These are phyloP conservation scores for Frankliniella fusca DNA, from an alignment of 2,888 invertebrate genomes.

Conservation along the genomic window DNA sequence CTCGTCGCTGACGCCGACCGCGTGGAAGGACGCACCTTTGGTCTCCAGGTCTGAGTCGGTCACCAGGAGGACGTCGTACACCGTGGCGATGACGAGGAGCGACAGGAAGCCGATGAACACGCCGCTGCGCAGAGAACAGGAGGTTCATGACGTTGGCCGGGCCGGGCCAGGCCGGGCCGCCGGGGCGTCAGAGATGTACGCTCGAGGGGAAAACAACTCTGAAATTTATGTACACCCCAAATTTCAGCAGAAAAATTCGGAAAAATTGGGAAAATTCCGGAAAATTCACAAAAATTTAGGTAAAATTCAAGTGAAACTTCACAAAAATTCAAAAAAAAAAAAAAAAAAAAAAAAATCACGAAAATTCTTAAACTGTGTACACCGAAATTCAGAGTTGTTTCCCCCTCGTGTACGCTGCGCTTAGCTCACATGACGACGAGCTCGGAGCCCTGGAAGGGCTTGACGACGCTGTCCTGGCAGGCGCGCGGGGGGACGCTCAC, in stretches of 20 bases:
- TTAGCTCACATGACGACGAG: constrained; percentile 50
- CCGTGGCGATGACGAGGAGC: constrained; percentile 50
- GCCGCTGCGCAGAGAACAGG: constrained; percentile 47
- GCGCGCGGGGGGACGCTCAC: constrained; percentile 40
- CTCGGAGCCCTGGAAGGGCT: constrained; percentile 45
- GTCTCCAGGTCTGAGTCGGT: constrained; percentile 43
- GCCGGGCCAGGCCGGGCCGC: constrained; percentile 48
- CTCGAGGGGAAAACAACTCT: too few species aligned
- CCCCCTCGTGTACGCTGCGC: too few species aligned
- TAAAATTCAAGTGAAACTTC: too few species aligned
- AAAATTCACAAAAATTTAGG: too few species aligned
- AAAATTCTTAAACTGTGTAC: too few species aligned
- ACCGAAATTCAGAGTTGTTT: too few species aligned
- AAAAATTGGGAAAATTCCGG: too few species aligned
- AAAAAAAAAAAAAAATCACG: too few species aligned
- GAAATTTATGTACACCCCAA: too few species aligned
- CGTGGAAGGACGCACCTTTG: constrained; percentile 41
- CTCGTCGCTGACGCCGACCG: constrained; percentile 35
- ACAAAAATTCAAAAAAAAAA: too few species aligned
- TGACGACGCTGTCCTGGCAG: constrained; percentile 41
- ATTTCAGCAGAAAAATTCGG: too few species aligned
- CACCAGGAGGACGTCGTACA: constrained; percentile 51
- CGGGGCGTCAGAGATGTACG: too few species aligned
- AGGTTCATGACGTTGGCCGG: constrained; percentile 39
- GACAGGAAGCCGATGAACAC: constrained; percentile 50